Percentiles rank a stretch among this genome's conserved stretches.
These are phyloP conservation scores for Coreius guichenoti DNA, from an alignment of 2,797 vertebrate genomes.

Conservation along the genomic window DNA sequence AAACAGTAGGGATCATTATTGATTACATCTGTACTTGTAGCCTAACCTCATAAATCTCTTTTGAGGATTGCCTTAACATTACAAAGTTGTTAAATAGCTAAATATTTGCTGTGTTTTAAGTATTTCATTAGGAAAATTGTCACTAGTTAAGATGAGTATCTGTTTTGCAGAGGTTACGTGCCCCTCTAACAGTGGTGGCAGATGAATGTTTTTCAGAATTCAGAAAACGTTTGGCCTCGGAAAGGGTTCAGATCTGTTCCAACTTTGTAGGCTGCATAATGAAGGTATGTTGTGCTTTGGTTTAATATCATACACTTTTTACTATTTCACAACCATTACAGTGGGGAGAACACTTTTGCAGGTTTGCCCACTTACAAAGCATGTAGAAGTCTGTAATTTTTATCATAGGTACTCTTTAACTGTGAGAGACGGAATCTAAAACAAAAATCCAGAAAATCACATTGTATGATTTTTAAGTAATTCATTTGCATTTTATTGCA, in stretches of 20 bases:
- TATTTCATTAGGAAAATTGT: neutral
- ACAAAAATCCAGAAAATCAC: no score
- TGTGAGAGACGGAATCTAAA: no score
- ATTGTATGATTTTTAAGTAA: no score
- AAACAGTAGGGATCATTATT: no score
- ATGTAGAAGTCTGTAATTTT: no score
- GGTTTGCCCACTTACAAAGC: no score
- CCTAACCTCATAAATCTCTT: neutral
- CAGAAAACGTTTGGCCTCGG: conserved; percentile 86
- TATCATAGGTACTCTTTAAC: no score
- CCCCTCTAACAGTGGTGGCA: conserved; percentile 89
- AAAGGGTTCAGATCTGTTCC: conserved; percentile 86
- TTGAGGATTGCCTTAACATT: neutral
- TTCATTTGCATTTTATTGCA: no score
- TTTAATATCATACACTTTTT: no score
- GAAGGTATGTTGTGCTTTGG: conserved; percentile 77
- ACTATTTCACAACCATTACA: neutral
- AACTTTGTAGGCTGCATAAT: conserved; percentile 95
- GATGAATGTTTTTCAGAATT: conserved; percentile 98
- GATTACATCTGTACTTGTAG: conserved; percentile 10
- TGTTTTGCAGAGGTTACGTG: conserved; percentile 82
- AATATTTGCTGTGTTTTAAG: neutral
- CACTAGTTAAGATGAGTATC: neutral
- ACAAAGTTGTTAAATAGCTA: neutral
- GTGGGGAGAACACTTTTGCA: no score